Percentiles rank a stretch among this genome's conserved stretches.
phyloP scores from a whole-genome alignment of 2,888 invertebrate species.

The Callosobruchus maculatus region DNA sequence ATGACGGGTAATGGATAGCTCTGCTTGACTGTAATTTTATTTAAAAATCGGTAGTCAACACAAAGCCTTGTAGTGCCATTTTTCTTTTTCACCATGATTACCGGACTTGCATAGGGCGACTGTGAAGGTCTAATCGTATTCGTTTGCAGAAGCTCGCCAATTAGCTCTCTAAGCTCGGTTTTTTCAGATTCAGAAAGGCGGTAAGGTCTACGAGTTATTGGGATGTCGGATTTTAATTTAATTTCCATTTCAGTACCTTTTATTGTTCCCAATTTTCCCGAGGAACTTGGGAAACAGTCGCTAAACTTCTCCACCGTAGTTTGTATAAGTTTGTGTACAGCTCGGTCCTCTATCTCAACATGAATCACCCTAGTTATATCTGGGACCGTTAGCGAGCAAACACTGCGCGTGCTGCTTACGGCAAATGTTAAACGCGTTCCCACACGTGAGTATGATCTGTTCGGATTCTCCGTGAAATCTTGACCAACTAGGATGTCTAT shows the following conservation, averaged over 20 bases:
- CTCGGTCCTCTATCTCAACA: too few relatives aligned
- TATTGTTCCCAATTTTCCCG: slow-evolving; percentile 20
- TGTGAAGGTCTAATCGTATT: slow-evolving; percentile 22
- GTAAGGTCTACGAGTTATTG: slow-evolving; percentile 22
- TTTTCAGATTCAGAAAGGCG: slow-evolving; percentile 21
- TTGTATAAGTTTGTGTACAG: neutral
- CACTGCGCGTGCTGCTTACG: too few relatives aligned
- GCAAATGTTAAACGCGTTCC: too few relatives aligned
- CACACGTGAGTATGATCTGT: too few relatives aligned
- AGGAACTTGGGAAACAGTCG: slow-evolving; percentile 18
- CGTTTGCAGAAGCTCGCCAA: slow-evolving; percentile 15
- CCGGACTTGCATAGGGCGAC: slow-evolving; percentile 15
- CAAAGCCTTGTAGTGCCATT: slow-evolving; percentile 22
- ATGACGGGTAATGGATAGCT: slow-evolving; percentile 11
- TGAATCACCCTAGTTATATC: too few relatives aligned
- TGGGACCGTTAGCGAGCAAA: too few relatives aligned
- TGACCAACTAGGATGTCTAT: too few relatives aligned
- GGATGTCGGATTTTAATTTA: slow-evolving; percentile 15
- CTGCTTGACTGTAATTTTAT: slow-evolving; percentile 19
- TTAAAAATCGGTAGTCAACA: slow-evolving; percentile 21
- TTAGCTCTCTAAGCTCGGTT: slow-evolving; percentile 16
- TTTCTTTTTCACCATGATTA: slow-evolving; percentile 6
- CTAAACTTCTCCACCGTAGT: slow-evolving; percentile 4
- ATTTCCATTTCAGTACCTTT: slow-evolving; percentile 19
- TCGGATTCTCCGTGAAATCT: too few relatives aligned